Percentiles rank a stretch among this genome's conserved stretches.
Conservation (phyloP, 1,140 invertebrate genomes). For the Antheraea mylitta region DNA sequence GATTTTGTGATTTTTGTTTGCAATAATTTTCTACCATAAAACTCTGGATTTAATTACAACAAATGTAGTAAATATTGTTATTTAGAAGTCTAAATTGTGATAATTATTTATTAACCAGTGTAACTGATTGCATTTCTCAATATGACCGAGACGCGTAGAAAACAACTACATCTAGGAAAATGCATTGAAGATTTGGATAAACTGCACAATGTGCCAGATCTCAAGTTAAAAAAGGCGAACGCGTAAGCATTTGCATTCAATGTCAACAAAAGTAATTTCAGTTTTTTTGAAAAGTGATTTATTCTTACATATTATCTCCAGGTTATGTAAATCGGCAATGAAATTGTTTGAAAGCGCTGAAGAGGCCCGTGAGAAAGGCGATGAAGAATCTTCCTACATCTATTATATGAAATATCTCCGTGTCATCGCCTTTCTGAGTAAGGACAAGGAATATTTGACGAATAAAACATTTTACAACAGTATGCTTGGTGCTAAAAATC, state of each 20-base stretch:
- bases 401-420: constrained; percentile 85
- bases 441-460: constrained; percentile 77
- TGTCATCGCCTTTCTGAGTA: constrained; percentile 79
- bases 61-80: constrained; percentile 58
- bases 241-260: constrained; percentile 59
- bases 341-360: constrained; percentile 81
- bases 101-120: constrained; percentile 25
- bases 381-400: constrained; percentile 86
- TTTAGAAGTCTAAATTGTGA: constrained; percentile 26
- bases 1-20: constrained; percentile 58
- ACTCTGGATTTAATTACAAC: constrained; percentile 41
- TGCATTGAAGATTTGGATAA: constrained; percentile 79
- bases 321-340: constrained; percentile 79
- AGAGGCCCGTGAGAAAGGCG: constrained; percentile 73
- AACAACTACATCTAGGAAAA: constrained; percentile 76
- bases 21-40: constrained; percentile 48
- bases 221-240: constrained; percentile 72
- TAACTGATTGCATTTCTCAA: constrained; percentile 33
- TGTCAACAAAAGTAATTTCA: not conserved
- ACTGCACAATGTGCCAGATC: constrained; percentile 73
- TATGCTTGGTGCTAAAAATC: constrained; percentile 77
- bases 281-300: not conserved
- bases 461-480: constrained; percentile 80
- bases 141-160: constrained; percentile 75
- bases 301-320: constrained; percentile 31